A percentile compares a stretch with the other conserved stretches of the same genome.
Conservation (phyloP, 2,888 invertebrate species). For the Coelogynopora nodosa region DNA sequence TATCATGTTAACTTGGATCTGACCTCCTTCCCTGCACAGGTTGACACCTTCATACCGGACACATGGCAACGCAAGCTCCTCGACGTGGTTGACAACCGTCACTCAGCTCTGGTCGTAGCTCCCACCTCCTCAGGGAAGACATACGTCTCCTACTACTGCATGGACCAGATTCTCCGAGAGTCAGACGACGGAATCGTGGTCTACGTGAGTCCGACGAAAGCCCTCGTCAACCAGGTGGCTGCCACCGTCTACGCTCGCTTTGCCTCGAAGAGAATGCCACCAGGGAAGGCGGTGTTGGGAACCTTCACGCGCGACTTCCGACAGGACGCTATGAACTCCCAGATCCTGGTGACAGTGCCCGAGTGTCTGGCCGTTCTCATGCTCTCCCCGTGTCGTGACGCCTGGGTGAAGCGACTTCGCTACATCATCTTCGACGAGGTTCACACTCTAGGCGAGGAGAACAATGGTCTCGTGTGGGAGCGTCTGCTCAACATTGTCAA, state of each 20-base stretch:
- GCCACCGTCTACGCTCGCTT: constrained; percentile 35
- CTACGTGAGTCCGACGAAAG: constrained; percentile 46
- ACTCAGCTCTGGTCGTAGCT: constrained; percentile 44
- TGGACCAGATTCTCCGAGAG: constrained; percentile 39
- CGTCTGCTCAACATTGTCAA: constrained; percentile 39
- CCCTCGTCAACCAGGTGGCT: constrained; percentile 44
- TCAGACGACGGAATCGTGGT: constrained; percentile 40
- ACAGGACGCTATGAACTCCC: constrained; percentile 35
- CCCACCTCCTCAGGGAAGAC: constrained; percentile 46
- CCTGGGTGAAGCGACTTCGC: constrained; percentile 38
- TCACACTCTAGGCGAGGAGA: constrained; percentile 41
- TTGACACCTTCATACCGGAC: constrained; percentile 41
- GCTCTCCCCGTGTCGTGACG: constrained; percentile 29
- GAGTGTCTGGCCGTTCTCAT: constrained; percentile 43
- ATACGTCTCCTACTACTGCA: constrained; percentile 45
- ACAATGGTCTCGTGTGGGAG: constrained; percentile 42
- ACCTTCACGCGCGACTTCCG: constrained; percentile 45
- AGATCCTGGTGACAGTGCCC: constrained; percentile 46
- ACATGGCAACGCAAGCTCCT: constrained; percentile 46
- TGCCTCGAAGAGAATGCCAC: background rate
- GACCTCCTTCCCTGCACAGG: background rate
- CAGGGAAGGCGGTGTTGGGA: constrained; percentile 23
- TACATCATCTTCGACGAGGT: constrained; percentile 46
- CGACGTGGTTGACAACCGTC: constrained; percentile 44
- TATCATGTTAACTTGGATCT: too few relatives aligned